A percentile compares a stretch with the other conserved stretches of the same genome.
phyloP scores from a whole-genome alignment of 2,113 vertebrate species.

The Lasiurus borealis region DNA sequence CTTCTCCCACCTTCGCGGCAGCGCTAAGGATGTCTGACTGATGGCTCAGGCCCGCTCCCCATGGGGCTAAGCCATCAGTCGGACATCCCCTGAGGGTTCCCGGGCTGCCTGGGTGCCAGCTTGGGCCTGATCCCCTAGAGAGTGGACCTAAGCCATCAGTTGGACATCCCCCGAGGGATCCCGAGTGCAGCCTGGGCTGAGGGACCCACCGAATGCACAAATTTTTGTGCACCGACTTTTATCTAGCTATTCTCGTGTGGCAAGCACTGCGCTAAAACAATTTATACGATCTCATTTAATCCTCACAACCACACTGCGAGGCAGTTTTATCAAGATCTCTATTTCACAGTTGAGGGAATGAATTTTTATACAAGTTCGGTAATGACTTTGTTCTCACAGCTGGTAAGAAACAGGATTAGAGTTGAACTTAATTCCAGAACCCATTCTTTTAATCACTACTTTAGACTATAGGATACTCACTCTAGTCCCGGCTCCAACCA shows the following conservation, averaged over 20 bases:
- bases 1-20: no score
- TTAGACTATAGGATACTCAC: not conserved
- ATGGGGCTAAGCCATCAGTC: no score
- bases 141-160: no score
- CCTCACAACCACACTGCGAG: not conserved
- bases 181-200: no score
- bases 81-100: no score
- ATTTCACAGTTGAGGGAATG: conserved; percentile 21
- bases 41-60: no score
- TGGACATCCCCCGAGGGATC: no score
- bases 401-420: not conserved
- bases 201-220: no score
- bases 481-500: conserved; percentile 6
- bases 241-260: not conserved
- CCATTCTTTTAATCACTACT: conserved; percentile 12
- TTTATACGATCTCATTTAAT: not conserved
- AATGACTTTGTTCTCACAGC: conserved; percentile 7
- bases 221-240: not conserved
- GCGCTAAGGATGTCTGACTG: no score
- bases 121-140: no score
- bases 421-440: conserved; percentile 24
- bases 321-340: conserved; percentile 15
- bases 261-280: not conserved
- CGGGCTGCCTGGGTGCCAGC: no score
- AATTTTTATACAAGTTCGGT: not conserved